A percentile compares a stretch with the other conserved stretches of the same genome.
phyloP scores from a whole-genome alignment of 2,888 invertebrate genomes.

The Scaptomyza polygonia region DNA sequence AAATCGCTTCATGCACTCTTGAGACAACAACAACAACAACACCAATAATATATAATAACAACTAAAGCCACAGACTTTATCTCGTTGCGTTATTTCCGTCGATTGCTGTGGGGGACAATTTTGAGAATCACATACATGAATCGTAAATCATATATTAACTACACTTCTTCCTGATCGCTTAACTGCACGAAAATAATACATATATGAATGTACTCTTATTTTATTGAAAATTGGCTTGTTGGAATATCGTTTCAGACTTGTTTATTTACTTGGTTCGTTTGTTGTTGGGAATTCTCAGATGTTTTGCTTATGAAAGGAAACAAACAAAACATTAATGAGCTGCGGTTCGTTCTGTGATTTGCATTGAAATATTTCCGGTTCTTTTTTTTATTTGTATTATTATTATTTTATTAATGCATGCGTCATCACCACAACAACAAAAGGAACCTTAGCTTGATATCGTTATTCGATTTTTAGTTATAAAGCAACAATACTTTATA shows the following conservation, averaged over 20 bases:
- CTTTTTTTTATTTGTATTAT: conserved; percentile 4
- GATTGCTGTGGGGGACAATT: conserved; percentile 24
- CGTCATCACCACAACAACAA: conserved; percentile 34
- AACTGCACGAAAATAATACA: background rate
- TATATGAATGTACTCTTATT: background rate
- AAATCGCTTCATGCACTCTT: conserved; percentile 28
- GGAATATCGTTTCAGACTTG: conserved; percentile 31
- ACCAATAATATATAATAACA: too few species aligned
- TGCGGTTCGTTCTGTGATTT: conserved; percentile 40
- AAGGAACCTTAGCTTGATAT: conserved; percentile 36
- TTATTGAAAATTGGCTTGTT: conserved; percentile 4
- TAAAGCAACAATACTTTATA: conserved; percentile 12
- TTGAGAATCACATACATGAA: conserved; percentile 21
- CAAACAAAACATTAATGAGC: conserved; percentile 47
- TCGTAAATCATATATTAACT: conserved; percentile 56
- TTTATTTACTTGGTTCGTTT: conserved; percentile 15
- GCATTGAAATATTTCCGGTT: conserved; percentile 56
- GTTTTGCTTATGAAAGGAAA: conserved; percentile 30
- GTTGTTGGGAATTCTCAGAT: conserved; percentile 19
- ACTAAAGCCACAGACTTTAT: conserved; percentile 20
- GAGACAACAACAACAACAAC: conserved; percentile 1
- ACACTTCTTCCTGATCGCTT: conserved; percentile 2
- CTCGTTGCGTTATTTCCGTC: conserved; percentile 27
- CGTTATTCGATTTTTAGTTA: conserved; percentile 32
- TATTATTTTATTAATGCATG: conserved; percentile 28